These are phyloP conservation scores for Geotria australis DNA, from an alignment of 2,797 vertebrate genomes.

Conservation along the genomic window DNA sequence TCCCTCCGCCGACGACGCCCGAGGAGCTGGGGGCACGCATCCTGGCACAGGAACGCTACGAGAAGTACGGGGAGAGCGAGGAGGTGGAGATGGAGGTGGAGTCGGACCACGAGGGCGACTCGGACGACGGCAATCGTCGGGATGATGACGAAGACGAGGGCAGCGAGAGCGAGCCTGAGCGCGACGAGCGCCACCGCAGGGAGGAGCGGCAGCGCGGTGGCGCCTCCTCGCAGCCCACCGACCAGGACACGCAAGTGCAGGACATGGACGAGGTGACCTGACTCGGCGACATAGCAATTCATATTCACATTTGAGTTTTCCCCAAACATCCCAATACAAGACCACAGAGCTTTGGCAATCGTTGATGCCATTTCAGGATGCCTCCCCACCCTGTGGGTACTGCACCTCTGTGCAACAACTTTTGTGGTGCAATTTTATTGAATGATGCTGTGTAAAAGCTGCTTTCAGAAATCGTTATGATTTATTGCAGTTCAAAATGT, in stretches of 20 bases:
- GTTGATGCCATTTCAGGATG: neutral
- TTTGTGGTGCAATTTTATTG: too few species aligned
- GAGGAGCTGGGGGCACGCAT: slow-evolving; percentile 88
- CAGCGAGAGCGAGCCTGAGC: neutral
- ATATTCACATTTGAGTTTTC: too few species aligned
- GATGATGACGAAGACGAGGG: slow-evolving; percentile 6
- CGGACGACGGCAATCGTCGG: slow-evolving; percentile 21
- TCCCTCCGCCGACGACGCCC: slow-evolving; percentile 86
- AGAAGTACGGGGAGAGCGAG: slow-evolving; percentile 94
- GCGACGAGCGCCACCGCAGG: neutral
- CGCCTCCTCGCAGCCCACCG: slow-evolving; percentile 22
- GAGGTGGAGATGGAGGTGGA: slow-evolving; percentile 99
- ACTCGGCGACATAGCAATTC: neutral
- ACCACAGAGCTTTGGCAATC: too few species aligned
- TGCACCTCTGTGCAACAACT: neutral
- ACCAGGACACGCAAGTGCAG: slow-evolving; percentile 91
- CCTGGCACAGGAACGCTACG: slow-evolving; percentile 86
- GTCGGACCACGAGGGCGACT: slow-evolving; percentile 76
- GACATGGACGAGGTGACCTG: slow-evolving; percentile 78
- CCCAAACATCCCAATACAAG: too few species aligned
- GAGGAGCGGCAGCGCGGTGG: neutral
- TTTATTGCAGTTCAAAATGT: too few species aligned
- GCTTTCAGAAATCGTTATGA: too few species aligned
- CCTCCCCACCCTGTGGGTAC: neutral
- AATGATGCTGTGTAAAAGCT: too few species aligned